Evolutionary conservation across 2,113 vertebrate genomes (phyloP).

Genomic region (Etia nguti): DNA sequence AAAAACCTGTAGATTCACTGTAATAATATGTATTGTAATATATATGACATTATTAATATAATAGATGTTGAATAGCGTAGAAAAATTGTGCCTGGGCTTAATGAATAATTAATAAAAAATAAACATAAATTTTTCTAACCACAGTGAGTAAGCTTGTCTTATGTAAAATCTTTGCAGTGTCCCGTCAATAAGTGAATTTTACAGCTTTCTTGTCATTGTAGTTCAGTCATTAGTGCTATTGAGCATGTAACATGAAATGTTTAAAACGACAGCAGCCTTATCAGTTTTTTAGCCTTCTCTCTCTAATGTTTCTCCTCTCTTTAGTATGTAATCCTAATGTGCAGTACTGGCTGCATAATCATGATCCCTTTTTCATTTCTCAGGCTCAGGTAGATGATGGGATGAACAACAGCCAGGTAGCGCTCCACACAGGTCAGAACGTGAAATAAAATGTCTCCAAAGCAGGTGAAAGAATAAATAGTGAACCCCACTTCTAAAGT

Average conservation of each 20-base stretch:
- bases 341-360: neutral
- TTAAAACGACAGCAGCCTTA: neutral
- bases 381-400: neutral
- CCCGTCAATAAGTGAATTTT: neutral
- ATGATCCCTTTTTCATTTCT: neutral
- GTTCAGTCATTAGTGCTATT: neutral
- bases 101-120: neutral
- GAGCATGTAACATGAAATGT: neutral
- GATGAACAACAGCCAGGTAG: neutral
- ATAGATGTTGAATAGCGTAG: neutral
- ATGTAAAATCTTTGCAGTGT: neutral
- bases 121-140: neutral
- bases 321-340: neutral
- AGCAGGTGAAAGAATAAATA: neutral
- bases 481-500: neutral
- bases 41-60: neutral
- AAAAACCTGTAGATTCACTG: neutral
- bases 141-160: neutral
- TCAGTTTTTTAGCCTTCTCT: neutral
- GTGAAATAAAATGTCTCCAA: neutral
- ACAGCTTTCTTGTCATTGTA: neutral
- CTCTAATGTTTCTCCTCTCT: neutral
- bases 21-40: neutral
- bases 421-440: neutral
- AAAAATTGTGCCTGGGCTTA: neutral